Base-by-base conservation (phyloP, 2,113 vertebrate genomes). In the Montifringilla adamsi region DNA sequence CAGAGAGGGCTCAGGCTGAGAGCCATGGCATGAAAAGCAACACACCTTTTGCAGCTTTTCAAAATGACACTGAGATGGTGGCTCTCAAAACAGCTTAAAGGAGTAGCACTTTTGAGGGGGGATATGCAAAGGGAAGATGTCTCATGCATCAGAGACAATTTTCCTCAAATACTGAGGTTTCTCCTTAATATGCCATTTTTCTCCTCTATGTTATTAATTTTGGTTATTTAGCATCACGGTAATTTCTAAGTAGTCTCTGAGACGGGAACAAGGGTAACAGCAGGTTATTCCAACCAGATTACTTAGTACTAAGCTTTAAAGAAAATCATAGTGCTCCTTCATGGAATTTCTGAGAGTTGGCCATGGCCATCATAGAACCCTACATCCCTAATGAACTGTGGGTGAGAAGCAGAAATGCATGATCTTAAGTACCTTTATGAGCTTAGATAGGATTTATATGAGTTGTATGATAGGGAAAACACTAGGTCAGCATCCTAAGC, bases 21-120 rank as follows among this genome's bases (percentile, higher is more conserved):
- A 72, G 24, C 44, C 21, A 6, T 0, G 9, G 26, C 4, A 1
- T 3, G 21, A 76, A 84, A 87, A 26, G 7, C 7, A 56, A 5
- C 0, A 0, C 0, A 0, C 5, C 23, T 55, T 87, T 41, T 11
- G 1, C 13, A 7, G 2, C 17, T 89, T 81, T 68, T 30, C 60
- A 67, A 20, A 70, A 37, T 9, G 12, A 24, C 31, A 19, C 30
- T 1, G 6, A 47, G 49, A 18, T 9, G 12, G 18, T 33, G 8
- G 41, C 43, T 43, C 56, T 58, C 59, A 50, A 28, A 60, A 27
- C 20, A 84, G n/a, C 15, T 35, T 39, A 18, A 64, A 37, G 7
- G 8, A 60, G 31, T 3, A 37, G n/a, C 52, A 30, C 6, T 43
- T 21, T 12, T 4, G 1, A 50, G 20, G 41, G 21, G 26, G 24